A percentile compares a stretch with the other conserved stretches of the same genome.
Evolutionary conservation across 2,888 invertebrate genomes (phyloP).

Genomic region (Drosophila stalkeri): DNA sequence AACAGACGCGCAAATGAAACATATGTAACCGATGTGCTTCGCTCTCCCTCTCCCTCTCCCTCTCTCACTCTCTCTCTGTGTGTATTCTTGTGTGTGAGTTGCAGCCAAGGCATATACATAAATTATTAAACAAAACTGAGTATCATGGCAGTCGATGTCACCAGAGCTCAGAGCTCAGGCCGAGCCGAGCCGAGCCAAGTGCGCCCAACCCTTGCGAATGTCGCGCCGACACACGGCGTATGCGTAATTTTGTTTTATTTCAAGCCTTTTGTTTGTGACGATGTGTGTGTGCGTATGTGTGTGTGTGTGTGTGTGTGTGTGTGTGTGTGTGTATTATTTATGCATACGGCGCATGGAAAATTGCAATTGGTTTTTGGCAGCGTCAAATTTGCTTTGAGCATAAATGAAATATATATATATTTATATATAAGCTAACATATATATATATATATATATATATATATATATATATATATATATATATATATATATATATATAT

Average conservation of each 20-base stretch:
- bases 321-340: constrained; percentile 69
- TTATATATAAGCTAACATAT: constrained; percentile 18
- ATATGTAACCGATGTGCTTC: constrained; percentile 69
- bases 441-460: constrained; percentile 20
- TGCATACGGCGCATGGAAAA: constrained; percentile 75
- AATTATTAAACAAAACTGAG: constrained; percentile 76
- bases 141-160: constrained; percentile 73
- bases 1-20: constrained; percentile 78
- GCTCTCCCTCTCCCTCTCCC: no score
- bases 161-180: constrained; percentile 49
- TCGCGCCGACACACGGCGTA: constrained; percentile 63
- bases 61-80: neutral
- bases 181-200: neutral
- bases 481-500: constrained; percentile 16
- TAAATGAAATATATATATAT: constrained; percentile 62
- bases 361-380: constrained; percentile 76
- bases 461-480: constrained; percentile 31
- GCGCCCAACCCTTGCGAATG: neutral
- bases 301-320: constrained; percentile 19
- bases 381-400: constrained; percentile 70
- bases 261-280: constrained; percentile 37
- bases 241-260: constrained; percentile 78
- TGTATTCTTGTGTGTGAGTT: constrained; percentile 48
- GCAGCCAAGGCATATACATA: constrained; percentile 73
- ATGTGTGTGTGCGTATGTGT: constrained; percentile 6